phyloP scores from a whole-genome alignment of 2,797 vertebrate genomes.

The Falco rusticolus region DNA sequence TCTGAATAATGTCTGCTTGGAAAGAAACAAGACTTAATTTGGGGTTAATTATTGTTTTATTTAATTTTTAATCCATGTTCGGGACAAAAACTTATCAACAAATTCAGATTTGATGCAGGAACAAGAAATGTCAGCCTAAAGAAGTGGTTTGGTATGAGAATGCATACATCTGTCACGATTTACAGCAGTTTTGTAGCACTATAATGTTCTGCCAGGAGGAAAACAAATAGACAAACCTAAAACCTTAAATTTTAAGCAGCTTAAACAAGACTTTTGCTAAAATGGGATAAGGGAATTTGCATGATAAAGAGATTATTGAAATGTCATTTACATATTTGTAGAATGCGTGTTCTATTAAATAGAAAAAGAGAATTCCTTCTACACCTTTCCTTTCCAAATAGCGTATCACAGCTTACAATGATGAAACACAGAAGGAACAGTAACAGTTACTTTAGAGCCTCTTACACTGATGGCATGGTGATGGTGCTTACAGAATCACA shows the following conservation, averaged over 20 bases:
- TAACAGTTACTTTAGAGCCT: background rate
- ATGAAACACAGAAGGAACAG: background rate
- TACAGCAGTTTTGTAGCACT: background rate
- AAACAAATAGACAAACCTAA: slow-evolving; percentile 34
- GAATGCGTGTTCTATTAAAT: background rate
- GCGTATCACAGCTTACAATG: background rate
- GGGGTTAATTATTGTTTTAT: background rate
- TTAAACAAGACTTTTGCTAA: slow-evolving; percentile 35
- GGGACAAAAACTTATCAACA: background rate
- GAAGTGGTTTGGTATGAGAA: background rate
- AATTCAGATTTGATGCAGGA: background rate
- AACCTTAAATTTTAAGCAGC: slow-evolving; percentile 42
- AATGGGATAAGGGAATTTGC: slow-evolving; percentile 35
- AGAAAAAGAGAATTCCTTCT: slow-evolving; percentile 30
- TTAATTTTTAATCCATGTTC: background rate
- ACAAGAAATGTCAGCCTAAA: background rate
- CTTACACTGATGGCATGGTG: background rate
- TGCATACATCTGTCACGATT: background rate
- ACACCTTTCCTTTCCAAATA: background rate
- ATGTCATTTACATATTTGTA: slow-evolving; percentile 8
- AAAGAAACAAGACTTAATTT: background rate
- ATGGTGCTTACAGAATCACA: background rate
- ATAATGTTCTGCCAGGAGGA: background rate
- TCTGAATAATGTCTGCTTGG: background rate
- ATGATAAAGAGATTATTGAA: slow-evolving; percentile 35